Evolutionary conservation across 2,113 vertebrate species (phyloP).

Genomic region (Corydoras sp.): DNA sequence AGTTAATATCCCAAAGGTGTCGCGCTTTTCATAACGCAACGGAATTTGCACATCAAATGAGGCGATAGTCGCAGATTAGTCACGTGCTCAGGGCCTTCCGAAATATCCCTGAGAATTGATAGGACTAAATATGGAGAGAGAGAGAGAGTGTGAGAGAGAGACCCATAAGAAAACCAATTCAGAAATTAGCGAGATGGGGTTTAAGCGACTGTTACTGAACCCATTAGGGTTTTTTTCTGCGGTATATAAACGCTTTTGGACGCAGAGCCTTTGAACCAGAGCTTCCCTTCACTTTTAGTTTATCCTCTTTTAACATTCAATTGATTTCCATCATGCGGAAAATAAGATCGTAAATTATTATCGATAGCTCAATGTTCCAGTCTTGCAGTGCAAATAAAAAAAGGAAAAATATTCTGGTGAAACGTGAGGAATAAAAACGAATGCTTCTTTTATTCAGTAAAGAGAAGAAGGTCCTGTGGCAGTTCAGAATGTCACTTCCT

Average conservation of each 20-base stretch:
- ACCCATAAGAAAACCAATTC: neutral
- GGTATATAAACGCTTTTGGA: slow-evolving; percentile 12
- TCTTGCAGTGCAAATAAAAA: neutral
- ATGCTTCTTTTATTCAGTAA: slow-evolving; percentile 43
- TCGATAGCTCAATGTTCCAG: slow-evolving; percentile 27
- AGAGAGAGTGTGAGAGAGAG: neutral
- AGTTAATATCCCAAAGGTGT: neutral
- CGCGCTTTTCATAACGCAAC: too few species aligned
- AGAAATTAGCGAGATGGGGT: neutral
- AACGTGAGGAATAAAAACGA: slow-evolving; percentile 33
- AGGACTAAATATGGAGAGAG: too few species aligned
- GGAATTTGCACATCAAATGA: neutral
- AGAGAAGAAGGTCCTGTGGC: slow-evolving; percentile 18
- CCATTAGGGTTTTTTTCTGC: slow-evolving; percentile 1
- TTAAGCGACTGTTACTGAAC: slow-evolving; percentile 16
- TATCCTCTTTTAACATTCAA: slow-evolving; percentile 29
- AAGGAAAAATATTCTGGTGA: neutral
- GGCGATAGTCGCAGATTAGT: neutral
- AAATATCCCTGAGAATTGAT: neutral
- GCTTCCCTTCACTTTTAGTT: slow-evolving; percentile 6
- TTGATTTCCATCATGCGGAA: slow-evolving; percentile 35
- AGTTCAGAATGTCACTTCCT: slow-evolving; percentile 35
- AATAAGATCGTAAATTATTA: slow-evolving; percentile 38
- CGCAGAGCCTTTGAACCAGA: slow-evolving; percentile 16
- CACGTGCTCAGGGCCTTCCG: neutral